Percentiles rank a stretch among this genome's conserved stretches.
phyloP scores from a whole-genome alignment of 2,797 vertebrate genomes.

The Anguilla megastoma region DNA sequence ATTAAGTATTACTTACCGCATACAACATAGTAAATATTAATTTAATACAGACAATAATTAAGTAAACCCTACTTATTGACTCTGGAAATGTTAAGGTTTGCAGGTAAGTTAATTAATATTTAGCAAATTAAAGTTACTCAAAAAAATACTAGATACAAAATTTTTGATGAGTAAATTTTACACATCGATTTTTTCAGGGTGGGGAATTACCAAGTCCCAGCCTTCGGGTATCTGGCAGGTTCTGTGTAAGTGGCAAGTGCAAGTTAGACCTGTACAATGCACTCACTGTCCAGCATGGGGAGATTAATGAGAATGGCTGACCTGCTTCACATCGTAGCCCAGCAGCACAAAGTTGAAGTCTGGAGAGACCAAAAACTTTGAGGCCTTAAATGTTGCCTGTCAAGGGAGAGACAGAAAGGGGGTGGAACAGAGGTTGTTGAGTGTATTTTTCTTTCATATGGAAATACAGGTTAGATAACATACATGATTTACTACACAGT shows the following conservation, averaged over 20 bases:
- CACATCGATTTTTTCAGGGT: too few species aligned
- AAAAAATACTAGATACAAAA: too few species aligned
- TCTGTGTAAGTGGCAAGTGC: neutral
- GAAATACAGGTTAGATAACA: neutral
- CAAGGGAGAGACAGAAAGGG: slow-evolving; percentile 24
- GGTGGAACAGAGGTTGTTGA: neutral
- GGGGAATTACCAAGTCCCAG: neutral
- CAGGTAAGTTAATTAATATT: too few species aligned
- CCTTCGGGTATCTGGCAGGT: neutral
- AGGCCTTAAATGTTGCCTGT: slow-evolving; percentile 71
- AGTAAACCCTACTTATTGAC: too few species aligned
- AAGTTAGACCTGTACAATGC: neutral
- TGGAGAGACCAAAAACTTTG: slow-evolving; percentile 70
- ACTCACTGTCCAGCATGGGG: neutral
- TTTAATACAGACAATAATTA: too few species aligned
- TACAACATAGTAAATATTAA: too few species aligned
- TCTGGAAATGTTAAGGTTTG: too few species aligned
- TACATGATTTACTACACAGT: neutral
- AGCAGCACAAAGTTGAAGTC: slow-evolving; percentile 72
- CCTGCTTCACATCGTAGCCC: slow-evolving; percentile 72
- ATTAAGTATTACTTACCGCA: too few species aligned
- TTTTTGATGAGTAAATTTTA: too few species aligned
- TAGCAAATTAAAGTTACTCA: too few species aligned
- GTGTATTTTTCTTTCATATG: neutral
- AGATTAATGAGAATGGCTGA: slow-evolving; percentile 48